phyloP scores from a whole-genome alignment of 92 coral and sea anemone species.

The Umimayanthus kanabou region DNA sequence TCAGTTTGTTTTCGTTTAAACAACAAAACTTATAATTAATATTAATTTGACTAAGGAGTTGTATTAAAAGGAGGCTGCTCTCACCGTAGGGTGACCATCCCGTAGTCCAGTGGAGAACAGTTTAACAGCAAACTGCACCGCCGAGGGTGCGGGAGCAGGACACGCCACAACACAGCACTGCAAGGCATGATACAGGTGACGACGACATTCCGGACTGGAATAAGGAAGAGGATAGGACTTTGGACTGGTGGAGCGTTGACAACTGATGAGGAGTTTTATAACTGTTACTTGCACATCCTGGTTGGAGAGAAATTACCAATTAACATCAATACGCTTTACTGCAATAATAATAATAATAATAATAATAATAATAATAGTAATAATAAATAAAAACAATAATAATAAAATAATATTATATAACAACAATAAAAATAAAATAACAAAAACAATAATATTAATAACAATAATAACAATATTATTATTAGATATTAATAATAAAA shows the following conservation, averaged over 20 bases:
- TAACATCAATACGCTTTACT: too few relatives aligned
- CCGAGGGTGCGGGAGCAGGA: slow-evolving; percentile 67
- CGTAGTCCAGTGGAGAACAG: slow-evolving; percentile 77
- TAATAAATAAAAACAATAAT: too few relatives aligned
- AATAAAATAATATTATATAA: too few relatives aligned
- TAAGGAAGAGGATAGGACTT: slow-evolving; percentile 77
- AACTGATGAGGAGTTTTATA: slow-evolving; percentile 64
- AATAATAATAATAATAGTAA: too few relatives aligned
- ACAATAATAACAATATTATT: too few relatives aligned
- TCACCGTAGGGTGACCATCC: slow-evolving; percentile 76
- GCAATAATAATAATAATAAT: too few relatives aligned
- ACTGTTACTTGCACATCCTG: slow-evolving; percentile 78
- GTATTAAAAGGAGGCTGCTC: neutral
- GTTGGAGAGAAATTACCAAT: neutral
- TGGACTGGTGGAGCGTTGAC: slow-evolving; percentile 57
- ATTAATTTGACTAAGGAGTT: too few relatives aligned
- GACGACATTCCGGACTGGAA: slow-evolving; percentile 74
- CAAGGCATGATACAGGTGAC: slow-evolving; percentile 70
- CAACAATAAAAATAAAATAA: too few relatives aligned
- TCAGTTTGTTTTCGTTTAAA: too few relatives aligned
- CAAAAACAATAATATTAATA: too few relatives aligned
- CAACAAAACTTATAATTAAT: too few relatives aligned
- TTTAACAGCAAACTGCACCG: slow-evolving; percentile 80
- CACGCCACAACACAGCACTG: slow-evolving; percentile 65
- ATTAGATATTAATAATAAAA: too few relatives aligned